Percentiles rank a stretch among this genome's conserved stretches.
phyloP scores from a whole-genome alignment of 2,113 vertebrate species.

The Pelobates fuscus region DNA sequence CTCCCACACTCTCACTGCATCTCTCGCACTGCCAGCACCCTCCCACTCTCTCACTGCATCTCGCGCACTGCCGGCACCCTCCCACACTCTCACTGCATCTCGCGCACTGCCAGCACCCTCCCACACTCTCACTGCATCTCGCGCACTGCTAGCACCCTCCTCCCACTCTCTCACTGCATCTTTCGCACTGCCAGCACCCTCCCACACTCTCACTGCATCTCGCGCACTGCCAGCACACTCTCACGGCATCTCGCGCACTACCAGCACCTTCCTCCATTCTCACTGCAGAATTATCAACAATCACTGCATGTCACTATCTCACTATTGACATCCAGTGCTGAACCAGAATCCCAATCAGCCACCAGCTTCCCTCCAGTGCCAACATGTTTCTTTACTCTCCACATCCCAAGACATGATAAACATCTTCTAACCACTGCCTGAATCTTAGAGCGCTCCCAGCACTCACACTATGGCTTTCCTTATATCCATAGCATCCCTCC shows the following conservation, averaged over 20 bases:
- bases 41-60: not conserved
- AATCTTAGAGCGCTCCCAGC: too few relatives aligned
- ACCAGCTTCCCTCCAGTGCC: too few relatives aligned
- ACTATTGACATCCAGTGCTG: too few relatives aligned
- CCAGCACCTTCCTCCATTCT: not conserved
- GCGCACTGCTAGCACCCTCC: not conserved
- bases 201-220: not conserved
- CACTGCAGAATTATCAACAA: too few relatives aligned
- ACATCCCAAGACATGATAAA: too few relatives aligned
- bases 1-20: slow-evolving; percentile 1
- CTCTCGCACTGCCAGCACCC: not conserved
- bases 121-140: not conserved
- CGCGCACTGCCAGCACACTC: not conserved
- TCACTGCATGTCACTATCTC: too few relatives aligned
- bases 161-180: not conserved
- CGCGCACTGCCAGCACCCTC: not conserved
- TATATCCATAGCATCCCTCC: too few relatives aligned
- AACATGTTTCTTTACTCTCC: too few relatives aligned
- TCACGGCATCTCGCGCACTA: not conserved
- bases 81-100: not conserved
- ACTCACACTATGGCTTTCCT: too few relatives aligned
- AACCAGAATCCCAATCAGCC: not conserved
- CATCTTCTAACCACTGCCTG: too few relatives aligned
- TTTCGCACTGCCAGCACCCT: not conserved
- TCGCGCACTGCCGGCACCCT: not conserved